Percentiles rank a stretch among this genome's conserved stretches.
Conservation (phyloP, 2,888 invertebrate species). For the Eilema caniola region DNA sequence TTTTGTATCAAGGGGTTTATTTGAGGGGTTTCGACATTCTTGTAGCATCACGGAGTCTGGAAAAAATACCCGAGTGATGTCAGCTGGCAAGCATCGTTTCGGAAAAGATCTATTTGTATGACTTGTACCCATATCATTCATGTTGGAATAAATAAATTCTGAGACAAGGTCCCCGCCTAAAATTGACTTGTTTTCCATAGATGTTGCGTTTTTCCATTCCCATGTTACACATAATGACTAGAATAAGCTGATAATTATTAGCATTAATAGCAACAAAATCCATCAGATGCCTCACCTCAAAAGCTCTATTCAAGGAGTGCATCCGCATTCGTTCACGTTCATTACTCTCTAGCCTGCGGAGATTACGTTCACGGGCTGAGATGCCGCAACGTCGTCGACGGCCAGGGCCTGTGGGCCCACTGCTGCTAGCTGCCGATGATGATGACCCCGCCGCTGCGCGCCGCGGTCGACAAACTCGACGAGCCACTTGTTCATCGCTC, state of each 20-base stretch:
- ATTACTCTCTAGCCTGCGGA: conserved; percentile 95
- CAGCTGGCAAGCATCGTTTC: not conserved
- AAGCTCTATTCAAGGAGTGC: conserved; percentile 97
- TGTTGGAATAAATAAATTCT: not conserved
- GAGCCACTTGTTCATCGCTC: conserved; percentile 71
- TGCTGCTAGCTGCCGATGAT: conserved; percentile 63
- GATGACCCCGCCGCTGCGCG: conserved; percentile 71
- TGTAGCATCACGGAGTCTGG: no score
- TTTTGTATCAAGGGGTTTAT: no score
- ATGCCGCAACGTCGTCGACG: conserved; percentile 91
- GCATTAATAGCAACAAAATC: not conserved
- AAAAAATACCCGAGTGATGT: not conserved
- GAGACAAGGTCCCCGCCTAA: not conserved
- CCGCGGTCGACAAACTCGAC: conserved; percentile 66
- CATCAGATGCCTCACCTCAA: conserved; percentile 88
- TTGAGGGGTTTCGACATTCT: no score
- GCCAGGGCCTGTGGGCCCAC: conserved; percentile 66
- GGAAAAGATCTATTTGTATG: not conserved
- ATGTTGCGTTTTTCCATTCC: not conserved
- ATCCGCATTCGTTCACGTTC: conserved; percentile 96
- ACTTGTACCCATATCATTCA: not conserved
- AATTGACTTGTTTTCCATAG: not conserved
- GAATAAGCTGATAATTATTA: not conserved
- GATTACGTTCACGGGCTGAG: conserved; percentile 94
- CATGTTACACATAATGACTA: not conserved